Percentiles rank a stretch among this genome's conserved stretches.
Conservation (phyloP, 2,888 invertebrate species). For the Alcis repandata region DNA sequence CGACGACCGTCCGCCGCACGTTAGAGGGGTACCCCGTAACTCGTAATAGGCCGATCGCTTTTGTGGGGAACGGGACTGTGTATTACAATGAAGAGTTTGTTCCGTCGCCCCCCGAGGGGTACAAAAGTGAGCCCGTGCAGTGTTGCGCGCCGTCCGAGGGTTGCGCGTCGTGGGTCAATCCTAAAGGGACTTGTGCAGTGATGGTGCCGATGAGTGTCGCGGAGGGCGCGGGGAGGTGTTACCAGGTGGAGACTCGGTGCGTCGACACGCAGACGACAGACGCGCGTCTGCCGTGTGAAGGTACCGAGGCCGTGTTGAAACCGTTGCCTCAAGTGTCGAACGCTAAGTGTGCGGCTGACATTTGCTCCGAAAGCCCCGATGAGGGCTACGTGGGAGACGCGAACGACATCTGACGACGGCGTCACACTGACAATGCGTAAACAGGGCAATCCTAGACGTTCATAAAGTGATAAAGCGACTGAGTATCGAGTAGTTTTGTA, state of each 20-base stretch:
- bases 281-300: conserved; percentile 75
- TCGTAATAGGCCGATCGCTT: conserved; percentile 81
- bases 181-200: conserved; percentile 84
- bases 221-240: conserved; percentile 77
- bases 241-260: conserved; percentile 87
- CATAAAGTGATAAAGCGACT: conserved; percentile 85
- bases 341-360: conserved; percentile 82
- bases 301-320: conserved; percentile 75
- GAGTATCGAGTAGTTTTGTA: conserved; percentile 80
- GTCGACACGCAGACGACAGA: conserved; percentile 88
- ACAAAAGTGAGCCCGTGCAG: conserved; percentile 87
- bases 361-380: conserved; percentile 93
- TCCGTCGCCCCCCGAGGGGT: conserved; percentile 90
- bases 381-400: conserved; percentile 95
- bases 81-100: conserved; percentile 87
- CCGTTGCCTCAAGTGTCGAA: conserved; percentile 79
- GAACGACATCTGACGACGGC: conserved; percentile 90
- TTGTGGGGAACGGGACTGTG: conserved; percentile 79
- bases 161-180: conserved; percentile 79
- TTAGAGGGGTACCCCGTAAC: conserved; percentile 92
- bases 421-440: conserved; percentile 75
- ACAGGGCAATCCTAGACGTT: conserved; percentile 78
- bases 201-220: conserved; percentile 81
- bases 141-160: conserved; percentile 78
- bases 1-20: conserved; percentile 90